phyloP scores from a whole-genome alignment of 1,140 invertebrate species.

The Aphis gossypii region DNA sequence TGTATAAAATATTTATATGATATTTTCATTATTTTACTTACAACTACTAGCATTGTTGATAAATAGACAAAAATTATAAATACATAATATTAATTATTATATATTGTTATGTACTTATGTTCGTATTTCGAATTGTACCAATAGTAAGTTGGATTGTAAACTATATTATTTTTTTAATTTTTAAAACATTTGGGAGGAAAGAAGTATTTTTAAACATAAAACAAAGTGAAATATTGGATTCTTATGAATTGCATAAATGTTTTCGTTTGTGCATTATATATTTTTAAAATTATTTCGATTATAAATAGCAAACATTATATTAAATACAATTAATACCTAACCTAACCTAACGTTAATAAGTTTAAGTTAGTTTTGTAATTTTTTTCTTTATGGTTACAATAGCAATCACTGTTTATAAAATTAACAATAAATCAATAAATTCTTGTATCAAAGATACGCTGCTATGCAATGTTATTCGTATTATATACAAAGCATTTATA shows the following conservation, averaged over 20 bases:
- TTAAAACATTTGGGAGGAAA: too few species aligned
- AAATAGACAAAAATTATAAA: not conserved
- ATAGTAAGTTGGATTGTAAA: not conserved
- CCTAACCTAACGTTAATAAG: not conserved
- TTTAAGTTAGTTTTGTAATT: not conserved
- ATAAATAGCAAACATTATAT: not conserved
- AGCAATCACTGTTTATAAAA: not conserved
- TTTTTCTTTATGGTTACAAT: not conserved
- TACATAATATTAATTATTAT: not conserved
- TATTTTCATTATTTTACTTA: not conserved
- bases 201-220: conserved; percentile 1
- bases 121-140: not conserved
- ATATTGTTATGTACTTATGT: not conserved
- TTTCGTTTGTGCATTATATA: not conserved
- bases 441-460: not conserved
- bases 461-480: not conserved
- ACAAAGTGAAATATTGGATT: not conserved
- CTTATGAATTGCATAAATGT: not conserved
- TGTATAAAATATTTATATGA: not conserved
- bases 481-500: not conserved
- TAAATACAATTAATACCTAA: not conserved
- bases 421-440: not conserved
- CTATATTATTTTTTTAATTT: conserved; percentile 19
- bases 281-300: not conserved
- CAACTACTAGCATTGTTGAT: not conserved